Conservation (phyloP, 2,113 vertebrate species). For the Hyperopisus bebe region DNA sequence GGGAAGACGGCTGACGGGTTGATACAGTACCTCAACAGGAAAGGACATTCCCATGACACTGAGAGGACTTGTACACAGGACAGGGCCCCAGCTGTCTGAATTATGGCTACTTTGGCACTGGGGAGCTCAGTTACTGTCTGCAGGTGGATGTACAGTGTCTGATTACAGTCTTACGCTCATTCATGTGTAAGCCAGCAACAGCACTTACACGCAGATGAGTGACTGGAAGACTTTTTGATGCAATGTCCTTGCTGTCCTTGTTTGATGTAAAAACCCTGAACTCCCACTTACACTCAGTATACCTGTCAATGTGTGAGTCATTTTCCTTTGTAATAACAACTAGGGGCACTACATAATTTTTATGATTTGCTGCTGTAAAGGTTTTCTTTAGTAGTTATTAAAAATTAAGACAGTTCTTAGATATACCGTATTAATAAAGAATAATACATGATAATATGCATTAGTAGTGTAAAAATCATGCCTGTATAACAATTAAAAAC, state of each 20-base stretch:
- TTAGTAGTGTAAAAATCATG: neutral
- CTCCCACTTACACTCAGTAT: neutral
- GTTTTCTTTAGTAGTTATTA: neutral
- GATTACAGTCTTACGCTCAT: neutral
- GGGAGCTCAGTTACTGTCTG: neutral
- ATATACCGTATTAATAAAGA: neutral
- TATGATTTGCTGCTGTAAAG: neutral
- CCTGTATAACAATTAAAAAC: neutral
- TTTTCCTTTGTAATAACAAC: neutral
- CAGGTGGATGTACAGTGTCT: neutral
- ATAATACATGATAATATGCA: neutral
- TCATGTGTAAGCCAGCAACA: neutral
- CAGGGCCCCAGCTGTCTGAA: neutral
- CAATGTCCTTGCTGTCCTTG: neutral
- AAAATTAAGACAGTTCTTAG: neutral
- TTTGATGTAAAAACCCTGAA: neutral
- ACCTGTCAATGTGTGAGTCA: neutral
- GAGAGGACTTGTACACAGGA: neutral
- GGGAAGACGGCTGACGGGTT: neutral
- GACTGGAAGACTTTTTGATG: neutral
- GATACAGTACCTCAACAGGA: neutral
- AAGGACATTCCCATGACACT: neutral
- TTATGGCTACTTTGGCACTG: neutral
- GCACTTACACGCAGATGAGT: neutral
- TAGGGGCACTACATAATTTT: neutral